These are phyloP conservation scores for Sialis fuliginosa DNA, from an alignment of 2,888 invertebrate genomes.

Conservation along the genomic window DNA sequence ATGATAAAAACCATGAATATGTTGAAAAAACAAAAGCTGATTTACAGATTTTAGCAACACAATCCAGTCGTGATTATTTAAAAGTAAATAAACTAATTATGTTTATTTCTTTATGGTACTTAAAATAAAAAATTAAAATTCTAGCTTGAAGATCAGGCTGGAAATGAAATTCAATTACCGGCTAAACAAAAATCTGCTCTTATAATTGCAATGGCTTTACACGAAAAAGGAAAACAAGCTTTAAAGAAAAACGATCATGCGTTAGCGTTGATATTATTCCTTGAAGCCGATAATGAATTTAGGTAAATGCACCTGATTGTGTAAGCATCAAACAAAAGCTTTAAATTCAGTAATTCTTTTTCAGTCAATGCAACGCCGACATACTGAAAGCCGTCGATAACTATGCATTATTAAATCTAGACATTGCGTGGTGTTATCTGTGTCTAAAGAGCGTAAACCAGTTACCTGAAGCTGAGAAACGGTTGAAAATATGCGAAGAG, in stretches of 20 bases:
- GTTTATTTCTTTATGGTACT: conserved; percentile 36
- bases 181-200: conserved; percentile 47
- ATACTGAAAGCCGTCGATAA: conserved; percentile 60
- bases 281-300: conserved; percentile 63
- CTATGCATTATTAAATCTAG: conserved; percentile 64
- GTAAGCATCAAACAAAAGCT: neutral
- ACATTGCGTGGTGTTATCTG: conserved; percentile 81
- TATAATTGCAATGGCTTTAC: conserved; percentile 58
- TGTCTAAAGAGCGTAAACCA: conserved; percentile 52
- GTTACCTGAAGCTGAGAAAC: conserved; percentile 51
- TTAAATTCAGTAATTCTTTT: conserved; percentile 10
- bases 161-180: conserved; percentile 53
- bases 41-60: conserved; percentile 24
- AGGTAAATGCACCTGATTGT: conserved; percentile 22
- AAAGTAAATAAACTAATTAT: conserved; percentile 11
- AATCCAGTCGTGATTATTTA: conserved; percentile 27
- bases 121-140: neutral
- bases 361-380: conserved; percentile 44
- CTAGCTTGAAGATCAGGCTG: conserved; percentile 61
- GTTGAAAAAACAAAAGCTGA: conserved; percentile 22
- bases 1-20: conserved; percentile 15
- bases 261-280: conserved; percentile 50
- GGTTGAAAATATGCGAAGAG: conserved; percentile 47
- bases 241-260: conserved; percentile 45
- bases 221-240: conserved; percentile 59